Evolutionary conservation across 1,140 invertebrate species (phyloP), one percentile per base, ranked within the genome.

Genomic region (Macrocentrus cingulum): DNA sequence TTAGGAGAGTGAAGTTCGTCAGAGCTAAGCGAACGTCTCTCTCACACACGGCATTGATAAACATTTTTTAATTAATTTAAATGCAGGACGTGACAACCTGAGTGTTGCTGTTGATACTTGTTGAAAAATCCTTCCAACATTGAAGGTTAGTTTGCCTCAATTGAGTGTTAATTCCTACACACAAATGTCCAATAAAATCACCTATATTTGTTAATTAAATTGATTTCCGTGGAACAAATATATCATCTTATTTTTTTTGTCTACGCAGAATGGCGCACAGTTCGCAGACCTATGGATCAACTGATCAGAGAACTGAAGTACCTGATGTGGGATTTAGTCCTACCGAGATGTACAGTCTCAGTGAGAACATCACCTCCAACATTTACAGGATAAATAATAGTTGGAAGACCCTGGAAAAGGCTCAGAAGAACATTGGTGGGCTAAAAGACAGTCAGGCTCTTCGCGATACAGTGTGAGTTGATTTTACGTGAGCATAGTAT

Each of bases 361-460:
- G 85, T 67, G 88, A 90, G 74, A 85, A 85, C 68, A 89, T 92
- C 56, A 89, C 86, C 1, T 86, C 88, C 46, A 91, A 91, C 74
- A 87, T 93, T 57, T 90, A 86, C 66, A 85, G 85, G 0, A 88
- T 93, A 41, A 89, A 90, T 67, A 82, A 82, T 39, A 88, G 84
- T 62, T 84, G 85, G 69, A 83, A 84, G 64, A 82, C 82, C 4
- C 76, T 95, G 60, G 89, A 92, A 68, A 86, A 85, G 70, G 85
- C 88, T 62, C 81, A 87, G 55, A 91, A 89, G 70, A 83, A 84
- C 51, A 85, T 94, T 67, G 91, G 91, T 41, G 90, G 90, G 4
- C 80, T 83, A 16, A 87, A 85, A 71, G 92, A 95, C 75, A 87
- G 82, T 69, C 80, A 85, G 56, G 78, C 77, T 60, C 69, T 87